These are phyloP conservation scores for Melanotaenia parkinsoni DNA, from an alignment of 2,797 vertebrate genomes.

Conservation along the genomic window DNA sequence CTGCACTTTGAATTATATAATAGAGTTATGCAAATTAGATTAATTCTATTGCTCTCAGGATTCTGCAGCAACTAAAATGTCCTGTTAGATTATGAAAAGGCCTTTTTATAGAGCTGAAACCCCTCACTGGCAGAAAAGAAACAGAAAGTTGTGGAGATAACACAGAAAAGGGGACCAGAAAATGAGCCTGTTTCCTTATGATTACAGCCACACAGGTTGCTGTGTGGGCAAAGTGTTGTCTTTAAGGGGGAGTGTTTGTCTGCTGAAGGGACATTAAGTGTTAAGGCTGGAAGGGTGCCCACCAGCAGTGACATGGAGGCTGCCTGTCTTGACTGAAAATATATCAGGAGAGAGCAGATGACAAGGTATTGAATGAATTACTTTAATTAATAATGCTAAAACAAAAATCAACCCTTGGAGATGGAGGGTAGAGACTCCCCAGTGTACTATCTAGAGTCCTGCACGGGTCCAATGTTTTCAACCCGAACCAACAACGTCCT, in stretches of 20 bases:
- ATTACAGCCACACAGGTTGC: constrained; percentile 24
- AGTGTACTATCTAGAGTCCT: neutral
- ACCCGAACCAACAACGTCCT: too few relatives aligned
- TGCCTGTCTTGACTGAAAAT: constrained; percentile 20
- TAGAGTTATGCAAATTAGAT: constrained; percentile 50
- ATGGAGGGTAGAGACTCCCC: constrained; percentile 9
- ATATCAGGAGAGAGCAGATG: constrained; percentile 20
- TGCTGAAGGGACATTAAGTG: constrained; percentile 24
- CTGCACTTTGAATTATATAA: constrained; percentile 48
- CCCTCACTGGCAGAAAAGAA: constrained; percentile 37
- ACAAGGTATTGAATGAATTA: constrained; percentile 37
- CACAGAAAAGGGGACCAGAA: constrained; percentile 18
- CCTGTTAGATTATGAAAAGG: constrained; percentile 39
- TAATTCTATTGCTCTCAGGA: constrained; percentile 46
- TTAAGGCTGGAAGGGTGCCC: constrained; percentile 18
- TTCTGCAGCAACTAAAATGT: constrained; percentile 38
- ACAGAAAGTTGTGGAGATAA: constrained; percentile 35
- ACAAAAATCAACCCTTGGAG: constrained; percentile 15
- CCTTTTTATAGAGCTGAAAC: constrained; percentile 45
- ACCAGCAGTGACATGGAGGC: constrained; percentile 20
- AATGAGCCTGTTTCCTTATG: constrained; percentile 31
- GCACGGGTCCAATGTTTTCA: too few relatives aligned
- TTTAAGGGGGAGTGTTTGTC: constrained; percentile 22
- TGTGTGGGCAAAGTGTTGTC: constrained; percentile 16
- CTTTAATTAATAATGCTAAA: constrained; percentile 45